These are phyloP conservation scores for Plectrocnemia conspersa DNA, from an alignment of 1,140 invertebrate genomes.

Conservation along the genomic window DNA sequence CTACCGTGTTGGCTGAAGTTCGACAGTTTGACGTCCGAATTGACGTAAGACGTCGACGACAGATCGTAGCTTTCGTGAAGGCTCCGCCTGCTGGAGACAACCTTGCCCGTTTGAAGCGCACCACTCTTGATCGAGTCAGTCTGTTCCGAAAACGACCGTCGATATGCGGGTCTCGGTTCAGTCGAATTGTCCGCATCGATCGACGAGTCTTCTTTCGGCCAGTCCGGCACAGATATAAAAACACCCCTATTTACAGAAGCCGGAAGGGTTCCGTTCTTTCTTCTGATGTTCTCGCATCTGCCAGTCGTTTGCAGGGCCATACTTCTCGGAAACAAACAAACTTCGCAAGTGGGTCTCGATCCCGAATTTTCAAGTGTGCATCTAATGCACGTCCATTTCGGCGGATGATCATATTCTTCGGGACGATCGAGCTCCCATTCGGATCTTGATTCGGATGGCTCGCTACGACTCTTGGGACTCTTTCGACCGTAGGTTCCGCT, in stretches of 20 bases:
- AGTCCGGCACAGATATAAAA: conserved; percentile 48
- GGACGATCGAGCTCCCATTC: conserved; percentile 50
- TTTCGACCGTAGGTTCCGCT: conserved; percentile 1
- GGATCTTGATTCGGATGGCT: conserved; percentile 43
- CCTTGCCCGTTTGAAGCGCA: conserved; percentile 46
- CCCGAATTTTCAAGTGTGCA: conserved; percentile 71
- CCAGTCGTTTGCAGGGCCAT: conserved; percentile 47
- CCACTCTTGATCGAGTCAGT: conserved; percentile 44
- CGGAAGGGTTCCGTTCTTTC: conserved; percentile 44
- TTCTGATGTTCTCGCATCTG: conserved; percentile 43
- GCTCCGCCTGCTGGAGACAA: conserved; percentile 54
- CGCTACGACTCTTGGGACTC: conserved; percentile 38
- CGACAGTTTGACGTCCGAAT: conserved; percentile 41
- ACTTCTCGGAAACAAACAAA: conserved; percentile 53
- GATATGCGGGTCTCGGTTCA: conserved; percentile 55
- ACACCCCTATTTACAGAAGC: conserved; percentile 45
- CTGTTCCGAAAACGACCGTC: conserved; percentile 61
- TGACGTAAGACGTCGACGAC: conserved; percentile 47
- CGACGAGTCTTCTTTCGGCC: conserved; percentile 44
- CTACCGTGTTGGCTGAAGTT: conserved; percentile 21
- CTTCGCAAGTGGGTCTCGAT: conserved; percentile 61
- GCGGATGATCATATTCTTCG: conserved; percentile 46
- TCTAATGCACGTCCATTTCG: conserved; percentile 67
- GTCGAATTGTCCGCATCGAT: conserved; percentile 48
- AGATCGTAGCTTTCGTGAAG: conserved; percentile 58